Percentiles rank a stretch among this genome's conserved stretches.
Evolutionary conservation across 2,113 vertebrate genomes (phyloP).

Genomic region (Nettapus auritus): DNA sequence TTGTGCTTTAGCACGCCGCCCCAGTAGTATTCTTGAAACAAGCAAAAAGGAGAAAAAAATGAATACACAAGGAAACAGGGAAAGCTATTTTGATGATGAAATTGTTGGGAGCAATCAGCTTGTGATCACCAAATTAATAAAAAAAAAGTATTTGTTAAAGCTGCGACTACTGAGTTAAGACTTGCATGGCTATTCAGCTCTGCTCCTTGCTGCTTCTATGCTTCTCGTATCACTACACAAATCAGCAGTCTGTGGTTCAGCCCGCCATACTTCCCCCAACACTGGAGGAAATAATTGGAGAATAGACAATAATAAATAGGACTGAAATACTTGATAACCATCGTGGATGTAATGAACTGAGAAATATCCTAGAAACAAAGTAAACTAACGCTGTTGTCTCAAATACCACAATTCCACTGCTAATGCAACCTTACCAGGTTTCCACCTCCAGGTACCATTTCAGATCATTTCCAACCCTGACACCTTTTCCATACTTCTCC

Average conservation of each 20-base stretch:
- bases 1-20: neutral
- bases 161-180: neutral
- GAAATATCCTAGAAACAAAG: neutral
- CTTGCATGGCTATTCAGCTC: neutral
- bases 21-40: neutral
- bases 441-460: neutral
- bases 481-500: neutral
- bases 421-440: neutral
- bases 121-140: neutral
- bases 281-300: neutral
- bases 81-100: neutral
- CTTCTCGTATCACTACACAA: neutral
- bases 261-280: neutral
- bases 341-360: neutral
- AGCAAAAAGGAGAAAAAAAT: neutral
- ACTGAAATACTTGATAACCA: neutral
- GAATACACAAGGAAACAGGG: neutral
- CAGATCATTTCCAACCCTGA: neutral
- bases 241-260: neutral
- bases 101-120: neutral
- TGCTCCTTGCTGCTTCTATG: neutral
- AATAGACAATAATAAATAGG: neutral
- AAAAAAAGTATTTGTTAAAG: neutral
- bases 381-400: neutral
- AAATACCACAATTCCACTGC: neutral